Conservation (phyloP, 2,797 vertebrate species). For the Muscicapa striata region DNA sequence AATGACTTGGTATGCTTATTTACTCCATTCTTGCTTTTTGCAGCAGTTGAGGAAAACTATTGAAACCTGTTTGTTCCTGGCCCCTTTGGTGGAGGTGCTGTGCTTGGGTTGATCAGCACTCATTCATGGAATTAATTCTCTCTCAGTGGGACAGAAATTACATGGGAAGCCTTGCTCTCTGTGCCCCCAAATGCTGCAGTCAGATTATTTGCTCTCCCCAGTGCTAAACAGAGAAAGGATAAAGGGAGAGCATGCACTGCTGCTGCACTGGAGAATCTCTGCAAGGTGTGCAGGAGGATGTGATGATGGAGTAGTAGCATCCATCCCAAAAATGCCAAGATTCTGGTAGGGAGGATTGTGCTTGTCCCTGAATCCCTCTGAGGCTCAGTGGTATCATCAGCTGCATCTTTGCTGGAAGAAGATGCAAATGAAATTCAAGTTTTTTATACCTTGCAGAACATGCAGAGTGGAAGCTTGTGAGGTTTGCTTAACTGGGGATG, state of each 20-base stretch:
- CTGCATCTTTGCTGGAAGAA: not conserved
- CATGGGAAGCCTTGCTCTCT: fast-evolving
- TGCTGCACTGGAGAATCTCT: not conserved
- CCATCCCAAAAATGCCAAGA: not conserved
- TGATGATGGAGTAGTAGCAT: not conserved
- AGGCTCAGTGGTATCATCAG: not conserved
- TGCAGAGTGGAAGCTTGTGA: not conserved
- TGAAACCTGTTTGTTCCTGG: not conserved
- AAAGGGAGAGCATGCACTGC: not conserved
- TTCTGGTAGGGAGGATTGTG: not conserved
- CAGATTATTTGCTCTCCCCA: not conserved
- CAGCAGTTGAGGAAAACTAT: not conserved
- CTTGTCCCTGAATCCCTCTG: not conserved
- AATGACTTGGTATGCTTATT: not conserved
- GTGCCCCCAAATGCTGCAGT: not conserved
- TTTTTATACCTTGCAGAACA: not conserved
- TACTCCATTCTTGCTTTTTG: not conserved
- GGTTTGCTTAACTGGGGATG: not conserved
- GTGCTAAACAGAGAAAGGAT: not conserved
- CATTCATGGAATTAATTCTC: not conserved
- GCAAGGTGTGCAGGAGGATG: not conserved
- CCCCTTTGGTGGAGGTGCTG: not conserved
- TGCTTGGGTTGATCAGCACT: not conserved
- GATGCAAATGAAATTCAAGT: not conserved
- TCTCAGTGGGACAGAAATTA: not conserved